phyloP scores from a whole-genome alignment of 2,113 vertebrate genomes.

The Austrofundulus limnaeus region DNA sequence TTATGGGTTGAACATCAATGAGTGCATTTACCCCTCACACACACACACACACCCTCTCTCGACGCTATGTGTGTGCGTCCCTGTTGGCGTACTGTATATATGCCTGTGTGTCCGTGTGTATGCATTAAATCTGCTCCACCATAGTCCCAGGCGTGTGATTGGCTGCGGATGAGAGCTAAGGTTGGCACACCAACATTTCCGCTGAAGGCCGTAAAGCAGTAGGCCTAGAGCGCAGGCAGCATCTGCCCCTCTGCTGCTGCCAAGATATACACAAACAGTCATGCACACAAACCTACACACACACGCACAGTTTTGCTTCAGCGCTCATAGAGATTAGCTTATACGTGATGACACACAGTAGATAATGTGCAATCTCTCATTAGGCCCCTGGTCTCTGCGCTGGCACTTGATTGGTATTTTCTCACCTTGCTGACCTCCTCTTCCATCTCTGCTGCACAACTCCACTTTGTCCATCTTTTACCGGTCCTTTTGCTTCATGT shows the following conservation, averaged over 20 bases:
- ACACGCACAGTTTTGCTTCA: constrained; percentile 32
- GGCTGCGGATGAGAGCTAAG: constrained; percentile 71
- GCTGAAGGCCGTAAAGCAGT: constrained; percentile 77
- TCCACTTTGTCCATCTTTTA: constrained; percentile 38
- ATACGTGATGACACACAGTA: constrained; percentile 59
- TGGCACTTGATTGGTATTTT: constrained; percentile 37
- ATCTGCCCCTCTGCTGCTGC: constrained; percentile 73
- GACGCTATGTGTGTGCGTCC: background rate
- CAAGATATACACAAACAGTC: constrained; percentile 58
- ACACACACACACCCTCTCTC: no score
- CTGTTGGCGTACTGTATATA: constrained; percentile 1
- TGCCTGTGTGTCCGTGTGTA: constrained; percentile 30
- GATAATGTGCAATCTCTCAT: constrained; percentile 47
- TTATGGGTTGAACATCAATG: constrained; percentile 47
- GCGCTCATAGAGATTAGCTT: constrained; percentile 48
- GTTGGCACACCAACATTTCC: constrained; percentile 75
- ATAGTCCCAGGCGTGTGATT: constrained; percentile 66
- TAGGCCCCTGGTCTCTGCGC: constrained; percentile 38
- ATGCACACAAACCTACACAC: constrained; percentile 10
- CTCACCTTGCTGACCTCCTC: constrained; percentile 55
- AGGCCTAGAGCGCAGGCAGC: constrained; percentile 74
- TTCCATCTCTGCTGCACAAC: constrained; percentile 34
- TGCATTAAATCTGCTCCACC: constrained; percentile 58
- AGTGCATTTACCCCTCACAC: background rate
- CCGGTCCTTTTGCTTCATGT: constrained; percentile 44